Percentiles rank a stretch among this genome's conserved stretches.
phyloP scores from a whole-genome alignment of 2,113 vertebrate species.

The Protomyctophum bolini region DNA sequence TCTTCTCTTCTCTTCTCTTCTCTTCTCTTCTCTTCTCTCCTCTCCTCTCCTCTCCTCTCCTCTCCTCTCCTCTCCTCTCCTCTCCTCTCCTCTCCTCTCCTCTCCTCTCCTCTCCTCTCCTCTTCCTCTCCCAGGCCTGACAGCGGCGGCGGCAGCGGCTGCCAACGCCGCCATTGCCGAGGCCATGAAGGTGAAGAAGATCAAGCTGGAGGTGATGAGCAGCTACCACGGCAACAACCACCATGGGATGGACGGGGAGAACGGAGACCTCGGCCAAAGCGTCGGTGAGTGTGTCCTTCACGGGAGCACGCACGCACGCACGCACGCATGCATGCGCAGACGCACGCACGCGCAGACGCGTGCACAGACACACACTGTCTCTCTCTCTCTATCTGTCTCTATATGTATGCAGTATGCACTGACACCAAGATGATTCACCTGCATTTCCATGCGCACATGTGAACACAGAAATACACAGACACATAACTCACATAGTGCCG shows the following conservation, averaged over 20 bases:
- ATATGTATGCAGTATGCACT: too few species aligned
- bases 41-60: too few species aligned
- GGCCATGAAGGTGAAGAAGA: constrained; percentile 99
- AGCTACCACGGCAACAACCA: constrained; percentile 95
- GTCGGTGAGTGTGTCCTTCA: constrained; percentile 85
- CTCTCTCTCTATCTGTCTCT: too few species aligned
- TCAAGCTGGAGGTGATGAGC: constrained; percentile 99
- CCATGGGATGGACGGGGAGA: constrained; percentile 92
- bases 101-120: too few species aligned
- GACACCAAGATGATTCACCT: not conserved
- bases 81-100: constrained; percentile 1
- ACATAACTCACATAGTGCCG: too few species aligned
- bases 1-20: too few species aligned
- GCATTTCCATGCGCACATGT: too few species aligned
- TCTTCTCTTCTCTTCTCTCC: constrained; percentile 6
- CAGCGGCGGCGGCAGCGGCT: constrained; percentile 94
- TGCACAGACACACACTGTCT: not conserved
- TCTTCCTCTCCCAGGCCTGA: constrained; percentile 85
- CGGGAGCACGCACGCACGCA: not conserved
- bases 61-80: constrained; percentile 35
- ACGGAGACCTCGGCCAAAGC: constrained; percentile 95
- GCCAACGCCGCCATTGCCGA: constrained; percentile 98
- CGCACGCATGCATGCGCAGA: too few species aligned
- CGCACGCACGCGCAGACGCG: too few species aligned
- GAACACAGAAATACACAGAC: not conserved